phyloP scores from a whole-genome alignment of 2,888 invertebrate species.

The Zhengitettix transpicula region DNA sequence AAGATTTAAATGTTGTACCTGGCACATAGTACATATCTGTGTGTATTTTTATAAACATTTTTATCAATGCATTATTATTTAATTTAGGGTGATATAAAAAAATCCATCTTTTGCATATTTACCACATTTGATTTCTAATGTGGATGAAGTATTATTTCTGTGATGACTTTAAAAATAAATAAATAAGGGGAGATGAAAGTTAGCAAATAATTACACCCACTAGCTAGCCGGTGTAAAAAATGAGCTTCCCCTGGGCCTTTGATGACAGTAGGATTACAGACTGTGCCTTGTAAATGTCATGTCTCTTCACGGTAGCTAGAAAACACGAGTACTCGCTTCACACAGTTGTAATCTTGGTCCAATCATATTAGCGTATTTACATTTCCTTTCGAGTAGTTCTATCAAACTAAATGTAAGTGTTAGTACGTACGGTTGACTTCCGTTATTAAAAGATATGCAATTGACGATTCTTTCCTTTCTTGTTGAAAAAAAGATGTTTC shows the following conservation, averaged over 20 bases:
- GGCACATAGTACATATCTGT: no score
- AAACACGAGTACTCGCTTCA: no score
- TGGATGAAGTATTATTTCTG: conserved; percentile 9
- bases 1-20: no score
- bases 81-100: no score
- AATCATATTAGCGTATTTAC: no score
- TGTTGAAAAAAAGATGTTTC: no score
- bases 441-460: no score
- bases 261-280: conserved; percentile 9
- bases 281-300: conserved; percentile 13
- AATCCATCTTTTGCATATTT: conserved; percentile 7
- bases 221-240: conserved; percentile 1
- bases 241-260: conserved; percentile 11
- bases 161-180: conserved; percentile 4
- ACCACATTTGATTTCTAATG: neutral
- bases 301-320: neutral
- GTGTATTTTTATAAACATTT: neutral
- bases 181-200: neutral
- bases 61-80: neutral
- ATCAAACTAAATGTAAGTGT: no score
- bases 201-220: neutral
- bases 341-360: no score
- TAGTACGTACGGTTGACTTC: no score
- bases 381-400: no score
- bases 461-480: no score